Evolutionary conservation across 2,113 vertebrate genomes (phyloP).

Genomic region (Rhombomys opimus): DNA sequence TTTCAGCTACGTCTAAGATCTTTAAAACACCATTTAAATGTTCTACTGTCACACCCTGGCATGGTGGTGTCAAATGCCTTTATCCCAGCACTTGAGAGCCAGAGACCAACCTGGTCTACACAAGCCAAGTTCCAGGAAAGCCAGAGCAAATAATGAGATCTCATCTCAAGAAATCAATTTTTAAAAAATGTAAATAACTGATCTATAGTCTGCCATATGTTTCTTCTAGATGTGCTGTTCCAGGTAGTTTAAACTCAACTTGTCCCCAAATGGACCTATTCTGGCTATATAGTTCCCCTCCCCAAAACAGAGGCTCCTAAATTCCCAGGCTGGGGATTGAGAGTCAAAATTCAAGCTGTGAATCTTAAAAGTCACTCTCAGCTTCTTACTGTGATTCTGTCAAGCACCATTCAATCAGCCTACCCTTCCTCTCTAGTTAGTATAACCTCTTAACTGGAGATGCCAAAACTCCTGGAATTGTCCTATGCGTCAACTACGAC

Average conservation of each 20-base stretch:
- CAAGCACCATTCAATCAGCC: not conserved
- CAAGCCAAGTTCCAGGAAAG: not conserved
- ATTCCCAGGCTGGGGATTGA: not conserved
- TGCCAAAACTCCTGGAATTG: not conserved
- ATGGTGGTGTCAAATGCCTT: not conserved
- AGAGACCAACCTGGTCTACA: not conserved
- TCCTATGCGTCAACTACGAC: not conserved
- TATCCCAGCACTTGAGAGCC: not conserved
- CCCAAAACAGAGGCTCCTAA: not conserved
- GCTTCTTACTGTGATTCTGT: not conserved
- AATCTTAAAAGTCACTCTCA: constrained; percentile 26
- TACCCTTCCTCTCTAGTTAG: not conserved
- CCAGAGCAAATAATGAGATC: not conserved
- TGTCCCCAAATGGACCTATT: constrained; percentile 9
- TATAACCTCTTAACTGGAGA: not conserved
- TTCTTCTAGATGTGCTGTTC: not conserved
- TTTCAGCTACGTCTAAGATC: not conserved
- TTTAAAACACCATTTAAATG: not conserved
- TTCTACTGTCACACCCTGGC: not conserved
- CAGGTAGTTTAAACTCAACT: constrained; percentile 41
- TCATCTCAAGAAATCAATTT: not conserved
- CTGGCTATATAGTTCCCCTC: not conserved
- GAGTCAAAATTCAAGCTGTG: not conserved
- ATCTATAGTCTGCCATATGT: not conserved
- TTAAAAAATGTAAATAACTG: not conserved